These are phyloP conservation scores for Cerastoderma edule DNA, from an alignment of 2,888 invertebrate species.

Conservation along the genomic window DNA sequence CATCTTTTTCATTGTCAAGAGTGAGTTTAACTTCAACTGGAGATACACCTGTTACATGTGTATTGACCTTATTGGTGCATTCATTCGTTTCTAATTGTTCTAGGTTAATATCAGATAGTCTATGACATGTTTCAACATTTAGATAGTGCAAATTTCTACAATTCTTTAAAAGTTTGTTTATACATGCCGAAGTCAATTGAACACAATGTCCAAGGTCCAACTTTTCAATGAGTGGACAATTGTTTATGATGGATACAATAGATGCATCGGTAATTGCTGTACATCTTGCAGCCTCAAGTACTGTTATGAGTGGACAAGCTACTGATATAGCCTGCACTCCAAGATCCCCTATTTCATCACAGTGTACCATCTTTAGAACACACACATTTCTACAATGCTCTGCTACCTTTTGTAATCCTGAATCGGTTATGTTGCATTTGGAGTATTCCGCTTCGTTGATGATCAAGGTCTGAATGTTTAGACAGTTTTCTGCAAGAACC, in stretches of 20 bases:
- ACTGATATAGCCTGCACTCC: slow-evolving; percentile 58
- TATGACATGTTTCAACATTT: slow-evolving; percentile 60
- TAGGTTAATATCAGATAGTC: slow-evolving; percentile 53
- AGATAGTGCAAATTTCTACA: slow-evolving; percentile 53
- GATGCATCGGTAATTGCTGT: slow-evolving; percentile 61
- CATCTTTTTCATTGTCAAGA: not conserved
- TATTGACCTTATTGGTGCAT: no score
- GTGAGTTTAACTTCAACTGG: not conserved
- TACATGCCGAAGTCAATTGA: slow-evolving; percentile 59
- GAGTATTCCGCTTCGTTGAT: slow-evolving; percentile 45
- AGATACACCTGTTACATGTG: not conserved
- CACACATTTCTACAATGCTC: slow-evolving; percentile 43
- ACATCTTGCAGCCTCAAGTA: slow-evolving; percentile 63
- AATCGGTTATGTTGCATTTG: slow-evolving; percentile 38
- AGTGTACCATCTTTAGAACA: slow-evolving; percentile 53
- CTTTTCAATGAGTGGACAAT: slow-evolving; percentile 50
- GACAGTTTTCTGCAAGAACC: slow-evolving; percentile 50
- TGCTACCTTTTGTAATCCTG: slow-evolving; percentile 39
- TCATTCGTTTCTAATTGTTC: no score
- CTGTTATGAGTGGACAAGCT: slow-evolving; percentile 44
- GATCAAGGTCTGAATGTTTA: slow-evolving; percentile 42
- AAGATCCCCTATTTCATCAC: slow-evolving; percentile 60
- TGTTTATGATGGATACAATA: slow-evolving; percentile 51
- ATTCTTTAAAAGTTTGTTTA: slow-evolving; percentile 50
- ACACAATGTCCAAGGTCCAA: slow-evolving; percentile 64